These are phyloP conservation scores for Conchocele bisecta DNA, from an alignment of 2,888 invertebrate species.

Conservation along the genomic window DNA sequence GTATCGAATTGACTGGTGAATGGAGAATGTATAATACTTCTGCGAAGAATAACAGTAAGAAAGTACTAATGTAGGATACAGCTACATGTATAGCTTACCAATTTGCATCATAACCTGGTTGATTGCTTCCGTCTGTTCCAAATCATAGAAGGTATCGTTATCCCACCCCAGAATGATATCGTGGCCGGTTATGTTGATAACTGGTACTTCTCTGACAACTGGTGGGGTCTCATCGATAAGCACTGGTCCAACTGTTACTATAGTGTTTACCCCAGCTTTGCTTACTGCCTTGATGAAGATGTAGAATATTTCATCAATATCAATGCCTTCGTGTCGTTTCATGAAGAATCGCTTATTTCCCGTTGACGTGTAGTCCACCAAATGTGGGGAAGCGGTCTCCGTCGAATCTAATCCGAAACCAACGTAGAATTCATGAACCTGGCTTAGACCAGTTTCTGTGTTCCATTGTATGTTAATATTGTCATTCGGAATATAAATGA, in stretches of 20 bases:
- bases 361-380: conserved; percentile 47
- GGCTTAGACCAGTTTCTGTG: conserved; percentile 44
- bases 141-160: conserved; percentile 52
- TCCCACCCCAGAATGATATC: conserved; percentile 51
- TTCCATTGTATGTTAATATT: conserved; percentile 54
- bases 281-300: conserved; percentile 50
- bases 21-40: too few species aligned
- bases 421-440: conserved; percentile 56
- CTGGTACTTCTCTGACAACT: conserved; percentile 3
- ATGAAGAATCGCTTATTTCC: conserved; percentile 35
- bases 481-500: conserved; percentile 56
- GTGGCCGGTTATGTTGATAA: conserved; percentile 14
- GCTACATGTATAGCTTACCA: conserved; percentile 32
- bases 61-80: too few species aligned
- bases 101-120: conserved; percentile 46
- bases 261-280: conserved; percentile 48
- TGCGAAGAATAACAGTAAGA: too few species aligned
- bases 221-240: conserved; percentile 59
- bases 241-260: conserved; percentile 49
- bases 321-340: conserved; percentile 47
- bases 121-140: conserved; percentile 48
- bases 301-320: conserved; percentile 41
- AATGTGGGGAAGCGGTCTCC: conserved; percentile 19
- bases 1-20: too few species aligned
- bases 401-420: conserved; percentile 45